These are phyloP conservation scores for Hoplias malabaricus DNA, from an alignment of 2,113 vertebrate species.

Conservation along the genomic window DNA sequence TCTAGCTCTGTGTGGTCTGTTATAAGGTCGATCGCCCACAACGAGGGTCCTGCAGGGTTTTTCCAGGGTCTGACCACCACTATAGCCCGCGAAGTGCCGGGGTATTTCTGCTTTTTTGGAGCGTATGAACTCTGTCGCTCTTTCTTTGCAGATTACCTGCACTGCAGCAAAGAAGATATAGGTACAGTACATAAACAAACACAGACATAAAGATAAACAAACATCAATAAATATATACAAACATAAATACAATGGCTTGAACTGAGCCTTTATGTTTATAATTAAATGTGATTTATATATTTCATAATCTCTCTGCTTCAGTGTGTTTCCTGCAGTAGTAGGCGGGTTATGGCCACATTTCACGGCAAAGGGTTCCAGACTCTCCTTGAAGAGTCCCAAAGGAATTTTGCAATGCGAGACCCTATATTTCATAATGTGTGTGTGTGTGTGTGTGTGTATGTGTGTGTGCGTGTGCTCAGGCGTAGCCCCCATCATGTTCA, in stretches of 20 bases:
- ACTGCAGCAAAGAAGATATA: conserved; percentile 87
- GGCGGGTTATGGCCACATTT: no score
- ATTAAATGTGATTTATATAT: no score
- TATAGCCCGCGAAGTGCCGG: conserved; percentile 90
- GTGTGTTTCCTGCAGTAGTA: no score
- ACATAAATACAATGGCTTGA: no score
- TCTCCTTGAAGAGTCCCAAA: no score
- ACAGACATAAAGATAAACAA: no score
- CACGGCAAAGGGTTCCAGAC: no score
- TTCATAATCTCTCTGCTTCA: no score
- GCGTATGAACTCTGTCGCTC: conserved; percentile 89
- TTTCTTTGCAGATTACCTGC: conserved; percentile 78
- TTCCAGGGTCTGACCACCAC: conserved; percentile 91
- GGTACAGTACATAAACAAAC: conserved; percentile 72
- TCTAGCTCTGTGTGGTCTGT: conserved; percentile 91
- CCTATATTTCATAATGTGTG: no score
- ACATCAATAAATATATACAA: no score
- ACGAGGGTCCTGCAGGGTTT: conserved; percentile 87
- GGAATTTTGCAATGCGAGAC: no score
- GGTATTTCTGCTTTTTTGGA: conserved; percentile 97
- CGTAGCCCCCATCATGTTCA: conserved; percentile 83
- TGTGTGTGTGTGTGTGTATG: conserved; percentile 20
- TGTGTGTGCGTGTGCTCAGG: conserved; percentile 67
- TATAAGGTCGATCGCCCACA: conserved; percentile 82
- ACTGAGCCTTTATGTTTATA: no score